These are phyloP conservation scores for Lottia scabra DNA, from an alignment of 2,888 invertebrate species.

Conservation along the genomic window DNA sequence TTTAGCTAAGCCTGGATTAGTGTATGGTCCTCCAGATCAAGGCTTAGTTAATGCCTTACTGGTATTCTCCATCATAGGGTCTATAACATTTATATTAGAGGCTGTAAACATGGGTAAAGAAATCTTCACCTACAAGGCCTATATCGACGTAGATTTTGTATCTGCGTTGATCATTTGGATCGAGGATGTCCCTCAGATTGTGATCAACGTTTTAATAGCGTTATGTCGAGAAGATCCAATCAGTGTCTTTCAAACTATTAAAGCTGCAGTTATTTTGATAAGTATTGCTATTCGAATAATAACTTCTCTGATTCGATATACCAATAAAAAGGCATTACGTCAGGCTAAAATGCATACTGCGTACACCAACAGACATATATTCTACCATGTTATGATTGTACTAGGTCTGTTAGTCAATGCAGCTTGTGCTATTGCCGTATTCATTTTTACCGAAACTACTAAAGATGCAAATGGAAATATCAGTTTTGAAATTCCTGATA, in stretches of 20 bases:
- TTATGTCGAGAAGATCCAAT: conserved; percentile 52
- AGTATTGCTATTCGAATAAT: conserved; percentile 46
- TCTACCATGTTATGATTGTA: conserved; percentile 49
- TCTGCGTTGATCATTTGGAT: conserved; percentile 45
- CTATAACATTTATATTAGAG: conserved; percentile 36
- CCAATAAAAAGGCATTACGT: conserved; percentile 28
- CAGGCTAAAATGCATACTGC: conserved; percentile 29
- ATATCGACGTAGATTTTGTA: conserved; percentile 40
- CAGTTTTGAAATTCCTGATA: conserved; percentile 49
- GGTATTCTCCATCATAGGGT: conserved; percentile 44
- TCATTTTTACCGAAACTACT: conserved; percentile 54
- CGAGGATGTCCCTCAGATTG: conserved; percentile 41
- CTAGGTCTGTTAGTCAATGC: conserved; percentile 47
- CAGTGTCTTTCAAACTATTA: conserved; percentile 50
- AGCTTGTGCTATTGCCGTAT: conserved; percentile 44
- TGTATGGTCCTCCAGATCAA: conserved; percentile 43
- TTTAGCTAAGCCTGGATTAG: conserved; percentile 40
- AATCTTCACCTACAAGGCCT: conserved; percentile 29
- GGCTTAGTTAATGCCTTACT: conserved; percentile 31
- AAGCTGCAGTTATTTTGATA: conserved; percentile 46
- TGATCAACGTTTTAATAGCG: conserved; percentile 42
- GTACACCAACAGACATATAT: conserved; percentile 41
- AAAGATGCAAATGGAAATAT: conserved; percentile 44
- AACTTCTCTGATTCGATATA: conserved; percentile 42
- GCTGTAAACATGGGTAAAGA: conserved; percentile 32